Percentiles rank a stretch among this genome's conserved stretches.
Evolutionary conservation across 2,113 vertebrate genomes (phyloP).

Genomic region (Poeciliopsis prolifica): DNA sequence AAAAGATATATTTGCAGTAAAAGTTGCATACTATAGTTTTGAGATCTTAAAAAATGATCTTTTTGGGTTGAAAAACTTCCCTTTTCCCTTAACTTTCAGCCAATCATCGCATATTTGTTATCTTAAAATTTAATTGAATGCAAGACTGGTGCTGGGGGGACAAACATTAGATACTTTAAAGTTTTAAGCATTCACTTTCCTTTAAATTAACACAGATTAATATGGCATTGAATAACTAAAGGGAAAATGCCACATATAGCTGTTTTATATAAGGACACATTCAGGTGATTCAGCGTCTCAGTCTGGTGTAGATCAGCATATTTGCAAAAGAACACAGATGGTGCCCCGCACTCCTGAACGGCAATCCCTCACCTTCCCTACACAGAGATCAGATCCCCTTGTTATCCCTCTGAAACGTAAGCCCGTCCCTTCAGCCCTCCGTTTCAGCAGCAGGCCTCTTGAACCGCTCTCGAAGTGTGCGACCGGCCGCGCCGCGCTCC

Average conservation of each 20-base stretch:
- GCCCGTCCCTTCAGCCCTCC: slow-evolving; percentile 60
- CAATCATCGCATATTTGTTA: no score
- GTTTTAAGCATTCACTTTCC: slow-evolving; percentile 11
- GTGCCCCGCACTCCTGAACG: neutral
- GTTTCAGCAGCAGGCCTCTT: slow-evolving; percentile 61
- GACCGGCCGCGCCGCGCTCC: slow-evolving; percentile 36
- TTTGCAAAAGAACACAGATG: slow-evolving; percentile 34
- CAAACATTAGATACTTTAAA: neutral
- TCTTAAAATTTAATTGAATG: no score
- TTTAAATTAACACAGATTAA: slow-evolving; percentile 30
- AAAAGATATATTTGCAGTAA: no score
- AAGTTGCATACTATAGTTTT: no score
- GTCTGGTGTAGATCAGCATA: slow-evolving; percentile 15
- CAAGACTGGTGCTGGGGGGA: no score
- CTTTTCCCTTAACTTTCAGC: no score
- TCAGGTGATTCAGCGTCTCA: slow-evolving; percentile 8
- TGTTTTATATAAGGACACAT: slow-evolving; percentile 18
- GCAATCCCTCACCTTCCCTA: slow-evolving; percentile 8
- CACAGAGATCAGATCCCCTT: slow-evolving; percentile 37
- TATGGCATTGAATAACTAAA: slow-evolving; percentile 33
- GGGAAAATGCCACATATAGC: slow-evolving; percentile 20
- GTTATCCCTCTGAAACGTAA: slow-evolving; percentile 29
- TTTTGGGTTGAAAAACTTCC: no score
- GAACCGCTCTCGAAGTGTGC: slow-evolving; percentile 56
- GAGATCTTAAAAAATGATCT: no score